Base-by-base conservation (phyloP, 2,113 vertebrate species). In the Caracal caracal region DNA sequence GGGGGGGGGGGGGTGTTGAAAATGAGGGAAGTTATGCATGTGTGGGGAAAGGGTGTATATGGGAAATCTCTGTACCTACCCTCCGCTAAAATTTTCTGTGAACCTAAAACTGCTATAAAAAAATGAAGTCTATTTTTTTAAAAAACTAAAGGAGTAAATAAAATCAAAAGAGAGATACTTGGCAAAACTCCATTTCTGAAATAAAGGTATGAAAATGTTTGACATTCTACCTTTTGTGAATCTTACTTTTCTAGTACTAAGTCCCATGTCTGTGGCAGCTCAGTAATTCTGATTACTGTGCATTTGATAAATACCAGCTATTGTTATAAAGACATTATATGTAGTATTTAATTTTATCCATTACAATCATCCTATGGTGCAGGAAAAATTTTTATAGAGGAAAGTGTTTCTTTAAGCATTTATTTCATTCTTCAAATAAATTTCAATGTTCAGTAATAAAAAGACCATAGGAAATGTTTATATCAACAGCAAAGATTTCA, bases 131-230 rank as follows among this genome's bases (percentile, higher is more conserved):
- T 28, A 53, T 65, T 82, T 17, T 24, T 26, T 13, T n/a, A 47
- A n/a, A 80, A 59, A 85, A 33, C n/a, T 40, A 94, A 90, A 43
- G 43, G 24, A 70, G 35, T 66, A 82, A 81, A 84, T 70, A 6
- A 84, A 95, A 49, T 79, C 35, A 79, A 56, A 20, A 15, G 63
- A 82, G 26, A 93, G 0, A 90, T 37, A 82, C 4, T 56, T 49
- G 49, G 35, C 9, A 93, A 93, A 96, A 92, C 88, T 75, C 19
- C 10, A 90, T 56, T 80, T 96, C 80, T 92, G 5, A 95, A 95
- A 65, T 35, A 51, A 88, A 87, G 11, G 93, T 24, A 65, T 22
- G 66, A 92, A 80, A 82, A 70, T 85, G 35, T 88, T 17, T 80
- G 20, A 84, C 30, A 61, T 59, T 61, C 49, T 66, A 20, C 11